Evolutionary conservation across 2,113 vertebrate genomes (phyloP), one percentile per base, ranked within the genome.

Genomic region (Pedetes capensis): DNA sequence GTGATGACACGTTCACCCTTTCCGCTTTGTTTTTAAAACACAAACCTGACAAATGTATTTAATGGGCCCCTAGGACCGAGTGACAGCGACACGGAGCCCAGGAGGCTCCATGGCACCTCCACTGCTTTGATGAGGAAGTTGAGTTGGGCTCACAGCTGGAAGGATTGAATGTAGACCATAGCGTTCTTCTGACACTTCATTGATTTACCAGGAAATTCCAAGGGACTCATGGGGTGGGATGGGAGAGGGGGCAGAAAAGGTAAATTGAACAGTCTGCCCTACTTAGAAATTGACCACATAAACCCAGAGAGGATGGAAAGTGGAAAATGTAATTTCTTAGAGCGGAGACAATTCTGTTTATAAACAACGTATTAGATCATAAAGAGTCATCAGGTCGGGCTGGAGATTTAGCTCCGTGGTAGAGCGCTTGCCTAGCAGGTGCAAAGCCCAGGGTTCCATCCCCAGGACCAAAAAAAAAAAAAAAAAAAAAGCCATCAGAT

Each of bases 11-110:
- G 6, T 83, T 69, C 71, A 64, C 92, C 69, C 91, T 92, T 94
- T 96, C 59, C 92, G 87, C 79, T 96, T 96, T 96, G 92, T 92
- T 96, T 94, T 85, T 76, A 80, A 96, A 96, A 37, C 27, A 14
- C 66, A 42, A 83, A 91, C 55, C 80, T 94, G 94, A 96, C 96
- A 92, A 92, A 92, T 49, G 87, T 57, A 49, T 79, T 93, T 94
- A n/a, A 64, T 83, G 39, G 89, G 71, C 75, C 66, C 1, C 0
- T 39, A n/a, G 79, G 37, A 78, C 83, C 87, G 12, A 69, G 39
- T n/a, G 64, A 81, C 51, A 66, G 93, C 55, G 7, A 23, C 88
- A 1, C 12, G 8, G 47, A 47, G 87, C 84, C 39, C 8, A 18
- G 11, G 79, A 76, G 42, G 83, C 74, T 32, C 9, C 1, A 20